Evolutionary conservation across 1,140 invertebrate genomes (phyloP), one percentile per base, ranked within the genome.

Genomic region (Drosophila navojoa): DNA sequence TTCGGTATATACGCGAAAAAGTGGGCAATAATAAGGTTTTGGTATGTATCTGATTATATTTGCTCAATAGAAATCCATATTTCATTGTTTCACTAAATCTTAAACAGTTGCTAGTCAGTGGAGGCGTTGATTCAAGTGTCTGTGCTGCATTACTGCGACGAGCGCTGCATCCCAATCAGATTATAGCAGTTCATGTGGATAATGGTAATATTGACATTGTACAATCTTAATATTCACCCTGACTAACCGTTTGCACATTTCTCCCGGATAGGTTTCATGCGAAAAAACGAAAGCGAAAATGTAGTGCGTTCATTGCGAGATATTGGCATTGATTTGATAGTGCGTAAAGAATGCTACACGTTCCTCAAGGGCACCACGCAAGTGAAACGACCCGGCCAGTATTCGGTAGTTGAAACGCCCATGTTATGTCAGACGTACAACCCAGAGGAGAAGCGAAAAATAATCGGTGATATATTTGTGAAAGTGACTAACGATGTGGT

Each of bases 401-500:
- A 93, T 73, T 93, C 92, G 11, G 93, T 93, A 91, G 93, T 91
- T 25, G 94, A 97, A 91, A 98, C 98, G 9, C 96, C 97, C 81
- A 96, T 97, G 93, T 93, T 99, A 5, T 98, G 97, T 90, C 95
- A 96, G 87, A 96, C 97, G 2, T 94, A 95, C 0, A 95, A 96
- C 92, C 99, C 99, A 0, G 99, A 99, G 93, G 98, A 99, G 90
- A 99, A 99, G 92, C 94, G 99, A 53, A 98, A 98, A 93, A 99
- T 99, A 79, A 99, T 99, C 90, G 99, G 99, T 27, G 99, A 99
- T 93, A 98, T 98, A 60, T 99, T 99, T 93, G 97, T 99, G 68
- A 95, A 95, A 91, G 95, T 98, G 66, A 96, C 97, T 4, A 96
- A 97, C 89, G 96, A 97, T 82, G 95, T 97, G 66, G 95, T 98